Evolutionary conservation across 2,888 invertebrate genomes (phyloP).

Genomic region (Pristionchus japonicus): DNA sequence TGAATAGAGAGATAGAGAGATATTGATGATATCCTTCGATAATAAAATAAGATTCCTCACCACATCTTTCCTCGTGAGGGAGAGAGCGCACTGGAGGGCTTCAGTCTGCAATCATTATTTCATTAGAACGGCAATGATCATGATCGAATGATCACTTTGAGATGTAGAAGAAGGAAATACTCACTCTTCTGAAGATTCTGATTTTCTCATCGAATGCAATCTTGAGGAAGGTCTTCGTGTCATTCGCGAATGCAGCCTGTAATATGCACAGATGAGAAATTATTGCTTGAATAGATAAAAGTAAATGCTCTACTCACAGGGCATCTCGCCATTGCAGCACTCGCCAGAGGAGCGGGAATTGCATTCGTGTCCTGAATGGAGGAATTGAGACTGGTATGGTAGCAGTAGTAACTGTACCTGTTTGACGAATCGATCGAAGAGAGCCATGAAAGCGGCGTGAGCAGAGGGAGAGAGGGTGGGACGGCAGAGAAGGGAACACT

Average conservation of each 20-base stretch:
- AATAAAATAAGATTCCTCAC: slow-evolving; percentile 7
- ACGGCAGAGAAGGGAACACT: slow-evolving; percentile 22
- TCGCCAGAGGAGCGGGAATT: slow-evolving; percentile 2
- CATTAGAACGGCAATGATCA: too few species aligned
- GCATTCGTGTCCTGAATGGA: background rate
- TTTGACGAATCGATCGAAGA: slow-evolving; percentile 47
- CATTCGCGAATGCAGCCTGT: slow-evolving; percentile 54
- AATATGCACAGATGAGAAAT: background rate
- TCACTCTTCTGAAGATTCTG: slow-evolving; percentile 60
- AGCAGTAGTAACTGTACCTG: background rate
- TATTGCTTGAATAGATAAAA: background rate
- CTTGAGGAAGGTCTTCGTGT: slow-evolving; percentile 53
- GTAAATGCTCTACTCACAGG: too few species aligned
- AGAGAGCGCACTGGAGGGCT: slow-evolving; percentile 43
- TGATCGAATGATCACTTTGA: background rate
- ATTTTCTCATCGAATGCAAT: slow-evolving; percentile 59
- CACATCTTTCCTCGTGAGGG: slow-evolving; percentile 36
- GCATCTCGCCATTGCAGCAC: slow-evolving; percentile 49
- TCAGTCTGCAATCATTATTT: slow-evolving; percentile 37
- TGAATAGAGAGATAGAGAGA: background rate
- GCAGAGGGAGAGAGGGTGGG: slow-evolving; percentile 38
- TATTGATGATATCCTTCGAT: background rate
- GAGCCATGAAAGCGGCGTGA: slow-evolving; percentile 49
- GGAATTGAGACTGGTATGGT: too few species aligned
- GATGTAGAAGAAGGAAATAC: background rate